These are phyloP conservation scores for Eulacestoma nigropectus DNA, from an alignment of 2,113 vertebrate genomes.

Conservation along the genomic window DNA sequence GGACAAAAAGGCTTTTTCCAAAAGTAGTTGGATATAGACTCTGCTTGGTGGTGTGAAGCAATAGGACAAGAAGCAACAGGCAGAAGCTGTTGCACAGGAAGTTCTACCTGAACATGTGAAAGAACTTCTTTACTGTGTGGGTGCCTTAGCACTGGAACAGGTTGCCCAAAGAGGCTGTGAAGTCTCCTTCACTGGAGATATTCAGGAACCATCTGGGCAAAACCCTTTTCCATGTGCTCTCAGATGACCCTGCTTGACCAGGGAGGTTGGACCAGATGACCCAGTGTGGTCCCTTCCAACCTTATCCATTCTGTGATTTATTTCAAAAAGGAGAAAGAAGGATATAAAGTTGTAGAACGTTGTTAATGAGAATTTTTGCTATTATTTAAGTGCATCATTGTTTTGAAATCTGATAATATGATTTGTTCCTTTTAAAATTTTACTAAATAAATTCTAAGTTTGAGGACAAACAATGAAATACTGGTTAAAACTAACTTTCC, in stretches of 20 bases:
- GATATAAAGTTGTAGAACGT: background rate
- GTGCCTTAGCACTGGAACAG: background rate
- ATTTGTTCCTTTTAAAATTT: background rate
- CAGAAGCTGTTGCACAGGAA: background rate
- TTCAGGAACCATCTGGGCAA: too few species aligned
- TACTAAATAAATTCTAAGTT: background rate
- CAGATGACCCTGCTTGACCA: background rate
- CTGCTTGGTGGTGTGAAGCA: background rate
- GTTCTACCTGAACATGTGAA: background rate
- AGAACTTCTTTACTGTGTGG: background rate
- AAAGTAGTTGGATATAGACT: background rate
- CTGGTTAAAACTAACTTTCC: background rate
- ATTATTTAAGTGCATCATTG: background rate
- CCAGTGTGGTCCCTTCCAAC: background rate
- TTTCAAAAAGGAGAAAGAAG: background rate
- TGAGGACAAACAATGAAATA: background rate
- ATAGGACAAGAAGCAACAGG: background rate
- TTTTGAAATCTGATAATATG: background rate
- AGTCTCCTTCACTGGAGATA: background rate
- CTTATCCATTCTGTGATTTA: background rate
- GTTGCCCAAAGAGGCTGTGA: background rate
- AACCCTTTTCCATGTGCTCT: background rate
- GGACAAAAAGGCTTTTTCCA: background rate
- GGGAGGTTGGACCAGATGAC: background rate
- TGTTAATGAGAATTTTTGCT: background rate